A percentile compares a stretch with the other conserved stretches of the same genome.
These are phyloP conservation scores for Tupaia tana DNA, from an alignment of 2,113 vertebrate species.

Conservation along the genomic window DNA sequence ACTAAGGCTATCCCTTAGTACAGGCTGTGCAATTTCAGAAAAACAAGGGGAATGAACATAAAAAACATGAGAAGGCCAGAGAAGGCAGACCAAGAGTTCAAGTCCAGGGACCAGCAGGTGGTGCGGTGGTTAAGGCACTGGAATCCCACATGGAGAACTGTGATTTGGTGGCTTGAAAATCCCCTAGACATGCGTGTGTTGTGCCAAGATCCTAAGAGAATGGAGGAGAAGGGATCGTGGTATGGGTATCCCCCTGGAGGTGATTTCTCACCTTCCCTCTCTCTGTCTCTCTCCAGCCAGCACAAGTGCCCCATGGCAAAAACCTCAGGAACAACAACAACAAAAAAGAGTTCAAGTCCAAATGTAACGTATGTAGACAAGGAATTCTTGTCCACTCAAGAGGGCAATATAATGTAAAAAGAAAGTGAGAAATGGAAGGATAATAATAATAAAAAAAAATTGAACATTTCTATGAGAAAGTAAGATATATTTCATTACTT, in stretches of 20 bases:
- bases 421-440: constrained; percentile 27
- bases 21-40: not conserved
- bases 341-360: not conserved
- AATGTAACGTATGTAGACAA: not conserved
- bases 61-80: not conserved
- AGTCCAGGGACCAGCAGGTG: not conserved
- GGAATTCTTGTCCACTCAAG: not conserved
- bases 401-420: not conserved
- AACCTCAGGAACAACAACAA: too few relatives aligned
- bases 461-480: not conserved
- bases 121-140: too few relatives aligned
- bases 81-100: not conserved
- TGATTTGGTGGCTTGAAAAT: too few relatives aligned
- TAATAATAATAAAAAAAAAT: not conserved
- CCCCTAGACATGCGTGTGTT: too few relatives aligned
- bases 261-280: too few relatives aligned
- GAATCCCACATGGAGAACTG: too few relatives aligned
- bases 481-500: constrained; percentile 6
- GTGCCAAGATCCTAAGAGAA: too few relatives aligned
- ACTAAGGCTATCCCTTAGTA: not conserved
- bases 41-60: not conserved
- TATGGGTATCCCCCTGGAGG: too few relatives aligned
- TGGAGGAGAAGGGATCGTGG: too few relatives aligned
- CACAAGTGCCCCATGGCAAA: too few relatives aligned
- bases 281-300: too few relatives aligned